phyloP scores from a whole-genome alignment of 2,113 vertebrate species.

The Hirundichthys speculiger region DNA sequence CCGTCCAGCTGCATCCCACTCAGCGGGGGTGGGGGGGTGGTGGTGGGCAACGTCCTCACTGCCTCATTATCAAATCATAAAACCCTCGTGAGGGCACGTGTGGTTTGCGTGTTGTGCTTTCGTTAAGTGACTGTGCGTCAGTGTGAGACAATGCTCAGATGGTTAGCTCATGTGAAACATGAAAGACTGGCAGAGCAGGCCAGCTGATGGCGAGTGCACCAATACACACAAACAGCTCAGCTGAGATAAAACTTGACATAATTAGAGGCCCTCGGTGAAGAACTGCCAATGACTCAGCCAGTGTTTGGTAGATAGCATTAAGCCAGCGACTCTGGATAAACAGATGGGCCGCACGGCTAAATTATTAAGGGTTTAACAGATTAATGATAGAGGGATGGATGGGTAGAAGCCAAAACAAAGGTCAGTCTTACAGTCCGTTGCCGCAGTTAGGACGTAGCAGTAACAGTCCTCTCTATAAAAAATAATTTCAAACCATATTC shows the following conservation, averaged over 20 bases:
- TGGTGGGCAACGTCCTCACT: slow-evolving; percentile 54
- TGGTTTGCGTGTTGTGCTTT: slow-evolving; percentile 9
- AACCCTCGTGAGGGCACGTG: slow-evolving; percentile 36
- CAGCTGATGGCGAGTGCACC: slow-evolving; percentile 21
- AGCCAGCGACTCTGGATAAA: slow-evolving; percentile 21
- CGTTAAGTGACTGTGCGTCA: slow-evolving; percentile 15
- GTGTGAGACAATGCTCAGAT: slow-evolving; percentile 36
- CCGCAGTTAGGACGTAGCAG: slow-evolving; percentile 21
- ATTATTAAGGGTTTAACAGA: neutral
- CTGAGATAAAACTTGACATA: slow-evolving; percentile 19
- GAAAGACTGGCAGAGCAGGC: slow-evolving; percentile 47
- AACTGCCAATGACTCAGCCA: slow-evolving; percentile 40
- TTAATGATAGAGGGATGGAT: slow-evolving; percentile 6
- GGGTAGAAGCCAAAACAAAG: slow-evolving; percentile 1
- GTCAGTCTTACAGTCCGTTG: neutral
- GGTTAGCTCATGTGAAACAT: slow-evolving; percentile 46
- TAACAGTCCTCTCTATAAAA: slow-evolving; percentile 56
- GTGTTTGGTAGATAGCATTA: slow-evolving; percentile 15
- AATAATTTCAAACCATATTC: slow-evolving; percentile 49
- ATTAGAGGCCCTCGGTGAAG: slow-evolving; percentile 34
- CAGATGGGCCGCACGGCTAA: slow-evolving; percentile 24
- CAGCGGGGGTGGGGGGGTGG: neutral
- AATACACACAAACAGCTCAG: slow-evolving; percentile 5
- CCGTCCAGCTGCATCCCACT: slow-evolving; percentile 60
- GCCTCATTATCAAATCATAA: slow-evolving; percentile 65